A percentile compares a stretch with the other conserved stretches of the same genome.
Conservation (phyloP, 2,888 invertebrate species). For the Coelogynopora nodosa region DNA sequence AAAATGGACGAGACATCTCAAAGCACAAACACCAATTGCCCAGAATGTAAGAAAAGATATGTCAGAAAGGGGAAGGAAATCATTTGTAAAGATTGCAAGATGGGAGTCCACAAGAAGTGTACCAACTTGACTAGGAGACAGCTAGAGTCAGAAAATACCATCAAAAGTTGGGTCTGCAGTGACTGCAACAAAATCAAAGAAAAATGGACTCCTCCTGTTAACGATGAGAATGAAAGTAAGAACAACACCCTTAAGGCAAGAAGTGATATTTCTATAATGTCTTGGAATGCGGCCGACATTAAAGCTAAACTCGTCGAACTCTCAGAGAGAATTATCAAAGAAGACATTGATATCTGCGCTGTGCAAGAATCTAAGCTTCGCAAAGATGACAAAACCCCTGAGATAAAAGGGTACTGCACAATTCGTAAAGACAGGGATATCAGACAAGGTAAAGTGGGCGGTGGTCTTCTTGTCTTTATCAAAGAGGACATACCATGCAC, state of each 20-base stretch:
- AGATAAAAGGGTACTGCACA: neutral
- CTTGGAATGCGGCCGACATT: neutral
- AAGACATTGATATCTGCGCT: neutral
- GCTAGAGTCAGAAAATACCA: neutral
- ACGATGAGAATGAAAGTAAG: neutral
- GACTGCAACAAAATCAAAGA: neutral
- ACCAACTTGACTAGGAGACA: neutral
- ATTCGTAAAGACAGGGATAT: no score
- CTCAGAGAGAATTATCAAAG: neutral
- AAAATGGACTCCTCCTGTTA: neutral
- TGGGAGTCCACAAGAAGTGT: neutral
- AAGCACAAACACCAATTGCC: neutral
- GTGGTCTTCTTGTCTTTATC: no score
- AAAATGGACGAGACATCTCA: neutral
- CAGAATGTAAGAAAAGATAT: neutral
- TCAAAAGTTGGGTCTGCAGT: neutral
- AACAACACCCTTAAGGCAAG: neutral
- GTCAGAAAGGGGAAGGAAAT: neutral
- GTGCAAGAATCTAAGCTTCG: neutral
- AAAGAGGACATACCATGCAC: no score
- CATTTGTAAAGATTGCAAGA: neutral
- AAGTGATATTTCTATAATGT: neutral
- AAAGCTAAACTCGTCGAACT: neutral
- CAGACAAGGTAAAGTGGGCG: no score
- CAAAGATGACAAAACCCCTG: neutral